These are phyloP conservation scores for Leptarthrus brevirostris DNA, from an alignment of 2,888 invertebrate genomes.

Conservation along the genomic window DNA sequence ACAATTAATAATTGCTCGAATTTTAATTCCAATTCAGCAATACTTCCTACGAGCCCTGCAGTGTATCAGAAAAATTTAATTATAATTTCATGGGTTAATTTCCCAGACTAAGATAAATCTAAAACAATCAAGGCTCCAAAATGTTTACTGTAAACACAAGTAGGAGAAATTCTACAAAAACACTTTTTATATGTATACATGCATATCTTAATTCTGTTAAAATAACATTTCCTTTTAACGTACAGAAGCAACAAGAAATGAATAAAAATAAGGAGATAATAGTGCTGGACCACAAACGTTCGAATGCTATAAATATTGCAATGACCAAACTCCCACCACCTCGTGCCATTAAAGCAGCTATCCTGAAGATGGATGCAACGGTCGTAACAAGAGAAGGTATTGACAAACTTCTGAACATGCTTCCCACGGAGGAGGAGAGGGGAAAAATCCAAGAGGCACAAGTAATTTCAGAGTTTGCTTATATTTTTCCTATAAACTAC, in stretches of 20 bases:
- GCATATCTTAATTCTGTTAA: not conserved
- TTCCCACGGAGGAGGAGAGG: constrained; percentile 96
- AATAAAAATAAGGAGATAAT: constrained; percentile 91
- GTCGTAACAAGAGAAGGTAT: constrained; percentile 98
- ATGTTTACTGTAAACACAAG: not conserved
- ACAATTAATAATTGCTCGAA: no score
- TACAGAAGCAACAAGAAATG: constrained; percentile 83
- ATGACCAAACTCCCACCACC: constrained; percentile 99
- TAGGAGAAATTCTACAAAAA: not conserved
- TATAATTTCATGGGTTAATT: no score
- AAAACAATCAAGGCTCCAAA: constrained; percentile 20
- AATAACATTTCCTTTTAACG: constrained; percentile 44
- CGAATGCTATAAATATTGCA: constrained; percentile 99
- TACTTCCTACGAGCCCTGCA: no score
- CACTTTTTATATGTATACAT: not conserved
- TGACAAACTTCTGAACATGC: constrained; percentile 96
- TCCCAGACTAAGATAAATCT: not conserved
- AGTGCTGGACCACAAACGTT: constrained; percentile 95
- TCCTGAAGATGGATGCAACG: constrained; percentile 98
- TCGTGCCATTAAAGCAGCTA: constrained; percentile 97
- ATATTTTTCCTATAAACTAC: not conserved
- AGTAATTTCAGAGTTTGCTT: constrained; percentile 56
- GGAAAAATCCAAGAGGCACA: constrained; percentile 97
- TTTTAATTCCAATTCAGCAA: no score
- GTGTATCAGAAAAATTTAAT: no score